Evolutionary conservation across 2,888 invertebrate genomes (phyloP), one percentile per base, ranked within the genome.

Genomic region (Megastigmus dorsalis): DNA sequence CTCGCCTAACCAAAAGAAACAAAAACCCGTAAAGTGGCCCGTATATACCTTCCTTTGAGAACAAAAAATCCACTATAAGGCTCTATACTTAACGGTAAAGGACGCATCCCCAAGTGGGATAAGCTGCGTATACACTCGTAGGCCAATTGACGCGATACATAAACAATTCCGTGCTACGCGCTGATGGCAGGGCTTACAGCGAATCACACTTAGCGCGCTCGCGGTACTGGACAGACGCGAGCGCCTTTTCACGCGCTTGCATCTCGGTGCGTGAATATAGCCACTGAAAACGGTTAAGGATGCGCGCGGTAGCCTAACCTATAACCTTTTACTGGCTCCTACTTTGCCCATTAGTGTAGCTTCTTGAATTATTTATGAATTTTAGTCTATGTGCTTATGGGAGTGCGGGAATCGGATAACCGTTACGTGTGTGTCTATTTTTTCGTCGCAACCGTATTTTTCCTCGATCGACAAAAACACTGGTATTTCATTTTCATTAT

Each of bases 161-260:
- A 84, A 70, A 84, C 80, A n/a, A n/a, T 82, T 79, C 75, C 74
- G 79, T n/a, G 33, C 15, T 77, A 78, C 78, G 79, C 78, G 78
- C 71, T n/a, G 52, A 74, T 74, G 75, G 79, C 78, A 75, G 79
- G 81, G 79, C 79, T 75, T 84, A 86, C 85, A 85, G 78, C 83
- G 80, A 85, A 85, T 80, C 81, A 84, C 85, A 85, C 85, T 86
- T 86, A 86, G 82, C 77, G 36, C 41, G 45, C 26, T 36, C 20
- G n/a, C n/a, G n/a, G 60, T 38, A 59, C 55, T 28, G 30, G n/a
- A n/a, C n/a, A n/a, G n/a, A n/a, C n/a, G n/a, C n/a, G n/a, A n/a
- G n/a, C n/a, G n/a, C n/a, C n/a, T n/a, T n/a, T n/a, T n/a, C n/a
- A n/a, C 54, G 30, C 28, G 13, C 62, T 10, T 33, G 41, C 57